A percentile compares a stretch with the other conserved stretches of the same genome.
phyloP scores from a whole-genome alignment of 2,113 vertebrate genomes.

The Crotophaga sulcirostris region DNA sequence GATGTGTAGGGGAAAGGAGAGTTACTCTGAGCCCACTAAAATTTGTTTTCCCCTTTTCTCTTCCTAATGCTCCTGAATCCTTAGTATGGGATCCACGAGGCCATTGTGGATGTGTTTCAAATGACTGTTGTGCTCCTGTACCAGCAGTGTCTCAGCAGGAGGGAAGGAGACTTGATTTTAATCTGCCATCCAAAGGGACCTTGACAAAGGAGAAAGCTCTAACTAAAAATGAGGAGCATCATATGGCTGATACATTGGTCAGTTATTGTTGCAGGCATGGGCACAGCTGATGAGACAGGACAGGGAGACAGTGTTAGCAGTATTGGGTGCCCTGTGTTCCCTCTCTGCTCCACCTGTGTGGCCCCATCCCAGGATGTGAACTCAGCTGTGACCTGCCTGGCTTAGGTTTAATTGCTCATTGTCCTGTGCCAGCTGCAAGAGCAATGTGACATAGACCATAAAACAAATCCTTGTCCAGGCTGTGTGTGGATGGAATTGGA shows the following conservation, averaged over 20 bases:
- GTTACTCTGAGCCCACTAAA: background rate
- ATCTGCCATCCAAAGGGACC: too few relatives aligned
- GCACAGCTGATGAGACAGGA: background rate
- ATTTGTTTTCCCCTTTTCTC: background rate
- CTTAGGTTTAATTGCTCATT: background rate
- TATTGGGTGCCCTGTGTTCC: background rate
- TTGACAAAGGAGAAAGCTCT: too few relatives aligned
- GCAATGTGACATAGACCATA: background rate
- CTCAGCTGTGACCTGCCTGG: background rate
- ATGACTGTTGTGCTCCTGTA: fast-evolving
- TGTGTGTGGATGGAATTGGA: background rate
- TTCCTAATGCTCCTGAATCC: background rate
- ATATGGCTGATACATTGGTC: background rate
- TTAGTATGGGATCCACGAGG: background rate
- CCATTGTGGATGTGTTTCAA: background rate
- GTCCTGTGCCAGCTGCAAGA: background rate
- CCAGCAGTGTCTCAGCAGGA: background rate
- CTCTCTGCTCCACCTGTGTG: too few relatives aligned
- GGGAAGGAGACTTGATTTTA: background rate
- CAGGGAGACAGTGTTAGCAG: background rate
- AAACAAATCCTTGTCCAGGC: background rate
- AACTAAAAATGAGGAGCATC: background rate
- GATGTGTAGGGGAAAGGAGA: fast-evolving
- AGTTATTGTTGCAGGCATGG: background rate
- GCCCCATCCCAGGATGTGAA: background rate